Evolutionary conservation across 2,888 invertebrate species (phyloP).

Genomic region (Choreutis nemorana): DNA sequence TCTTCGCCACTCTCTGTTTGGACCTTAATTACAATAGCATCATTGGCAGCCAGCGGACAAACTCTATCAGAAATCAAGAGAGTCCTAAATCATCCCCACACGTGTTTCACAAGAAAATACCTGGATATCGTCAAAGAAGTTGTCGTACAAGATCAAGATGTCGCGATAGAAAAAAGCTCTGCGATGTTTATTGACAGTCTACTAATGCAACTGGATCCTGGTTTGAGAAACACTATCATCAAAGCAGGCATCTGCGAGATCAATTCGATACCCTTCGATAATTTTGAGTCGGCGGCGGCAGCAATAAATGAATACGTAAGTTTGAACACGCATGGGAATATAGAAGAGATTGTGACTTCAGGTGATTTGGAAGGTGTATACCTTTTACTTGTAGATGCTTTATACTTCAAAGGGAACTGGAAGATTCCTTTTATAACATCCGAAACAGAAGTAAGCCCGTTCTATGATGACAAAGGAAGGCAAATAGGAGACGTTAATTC

Average conservation of each 20-base stretch:
- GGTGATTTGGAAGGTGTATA: slow-evolving; percentile 26
- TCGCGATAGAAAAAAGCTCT: slow-evolving; percentile 30
- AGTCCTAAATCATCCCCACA: slow-evolving; percentile 26
- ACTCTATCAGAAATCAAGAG: slow-evolving; percentile 29
- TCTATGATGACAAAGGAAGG: slow-evolving; percentile 29
- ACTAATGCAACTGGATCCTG: slow-evolving; percentile 19
- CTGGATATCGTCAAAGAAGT: slow-evolving; percentile 25
- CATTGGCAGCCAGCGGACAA: slow-evolving; percentile 31
- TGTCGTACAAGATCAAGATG: slow-evolving; percentile 15
- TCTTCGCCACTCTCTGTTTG: slow-evolving; percentile 36
- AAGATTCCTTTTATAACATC: slow-evolving; percentile 23
- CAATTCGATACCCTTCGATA: slow-evolving; percentile 22
- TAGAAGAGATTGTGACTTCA: slow-evolving; percentile 34
- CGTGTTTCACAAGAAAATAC: slow-evolving; percentile 38
- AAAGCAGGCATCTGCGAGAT: slow-evolving; percentile 25
- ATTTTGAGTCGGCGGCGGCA: slow-evolving; percentile 20
- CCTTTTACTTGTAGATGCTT: slow-evolving; percentile 34
- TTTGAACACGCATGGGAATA: slow-evolving; percentile 29
- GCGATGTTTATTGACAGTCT: slow-evolving; percentile 29
- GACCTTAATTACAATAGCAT: slow-evolving; percentile 32
- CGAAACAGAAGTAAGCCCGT: slow-evolving; percentile 29
- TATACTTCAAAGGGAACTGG: slow-evolving; percentile 49
- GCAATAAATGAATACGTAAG: slow-evolving; percentile 36
- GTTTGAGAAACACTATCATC: slow-evolving; percentile 19
- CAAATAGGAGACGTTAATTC: slow-evolving; percentile 36